Base-by-base conservation (phyloP, 2,888 invertebrate genomes). In the Margaritifera margaritifera region DNA sequence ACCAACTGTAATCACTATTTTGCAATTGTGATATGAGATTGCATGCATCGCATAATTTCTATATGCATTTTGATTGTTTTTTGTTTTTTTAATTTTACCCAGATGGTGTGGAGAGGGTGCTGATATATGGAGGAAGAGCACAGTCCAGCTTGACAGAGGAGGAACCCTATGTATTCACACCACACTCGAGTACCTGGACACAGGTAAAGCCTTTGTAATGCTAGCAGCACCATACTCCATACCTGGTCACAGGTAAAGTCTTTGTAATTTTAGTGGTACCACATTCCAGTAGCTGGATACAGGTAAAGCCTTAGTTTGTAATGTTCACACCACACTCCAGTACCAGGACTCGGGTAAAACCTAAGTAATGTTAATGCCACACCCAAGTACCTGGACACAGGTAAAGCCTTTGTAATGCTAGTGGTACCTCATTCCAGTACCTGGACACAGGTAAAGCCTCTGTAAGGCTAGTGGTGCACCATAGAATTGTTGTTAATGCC, bases 121-220 rank as follows among this genome's bases (percentile, higher is more conserved):
- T 88, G 27, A 66, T 90, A 31, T 89, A 86, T 86, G 90, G 90
- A 64, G 91, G 91, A 1, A 80, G 87, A 62, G 85, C 82, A 22
- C 73, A 81, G 66, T 71, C 75, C 22, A 70, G 82, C 4, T 66
- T 83, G 72, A 86, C 85, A 52, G 74, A 86, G 52, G 80, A 74
- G 59, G 86, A 87, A 62, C 83, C 83, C 56, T 87, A 80, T 67
- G 56, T 84, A 51, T 79, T 84, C 52, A 75, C 83, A 60, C 75
- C 81, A 19, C 55, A 56, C 5, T 75, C 75, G 24, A 70, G 72
- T 54, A 63, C 54, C 3, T 89, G 87, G 86, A 76, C 78, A 53
- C 69, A 83, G 81, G 87, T 88, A 68, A 68, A 74, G 66, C 11
- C 51, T 65, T 60, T 42, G 27, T 64, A n/a, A 42, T 2, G 42